Evolutionary conservation across 2,797 vertebrate species (phyloP).

Genomic region (Paedocypris micromegethes): DNA sequence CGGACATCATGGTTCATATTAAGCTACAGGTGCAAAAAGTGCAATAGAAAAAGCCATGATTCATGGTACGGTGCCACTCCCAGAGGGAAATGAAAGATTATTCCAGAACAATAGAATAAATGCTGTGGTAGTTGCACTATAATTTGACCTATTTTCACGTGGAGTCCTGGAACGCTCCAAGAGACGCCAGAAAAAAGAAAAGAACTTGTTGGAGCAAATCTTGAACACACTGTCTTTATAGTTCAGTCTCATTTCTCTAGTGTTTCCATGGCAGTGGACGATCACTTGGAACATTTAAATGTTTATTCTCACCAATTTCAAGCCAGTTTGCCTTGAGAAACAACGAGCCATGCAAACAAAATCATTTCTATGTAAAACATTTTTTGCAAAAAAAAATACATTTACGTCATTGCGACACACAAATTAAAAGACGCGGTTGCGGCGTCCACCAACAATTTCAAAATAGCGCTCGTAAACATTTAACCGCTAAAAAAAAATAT

Average conservation of each 20-base stretch:
- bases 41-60: slow-evolving; percentile 34
- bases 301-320: slow-evolving; percentile 4
- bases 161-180: background rate
- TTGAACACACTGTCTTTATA: background rate
- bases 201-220: slow-evolving; percentile 11
- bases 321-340: background rate
- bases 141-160: slow-evolving; percentile 7
- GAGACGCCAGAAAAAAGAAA: slow-evolving; percentile 7
- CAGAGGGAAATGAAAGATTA: slow-evolving; percentile 32
- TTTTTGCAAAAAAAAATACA: too few relatives aligned
- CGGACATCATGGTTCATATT: background rate
- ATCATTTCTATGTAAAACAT: too few relatives aligned
- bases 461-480: too few relatives aligned
- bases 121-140: slow-evolving; percentile 15
- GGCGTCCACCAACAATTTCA: too few relatives aligned
- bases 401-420: too few relatives aligned
- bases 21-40: slow-evolving; percentile 34
- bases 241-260: slow-evolving; percentile 17
- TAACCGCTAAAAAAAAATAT: too few relatives aligned
- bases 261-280: slow-evolving; percentile 18
- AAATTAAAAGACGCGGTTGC: too few relatives aligned
- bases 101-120: slow-evolving; percentile 8
- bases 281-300: background rate
- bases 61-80: slow-evolving; percentile 35
- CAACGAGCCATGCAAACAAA: too few relatives aligned